Evolutionary conservation across 2,797 vertebrate genomes (phyloP).

Genomic region (Catostomus latipinnis): DNA sequence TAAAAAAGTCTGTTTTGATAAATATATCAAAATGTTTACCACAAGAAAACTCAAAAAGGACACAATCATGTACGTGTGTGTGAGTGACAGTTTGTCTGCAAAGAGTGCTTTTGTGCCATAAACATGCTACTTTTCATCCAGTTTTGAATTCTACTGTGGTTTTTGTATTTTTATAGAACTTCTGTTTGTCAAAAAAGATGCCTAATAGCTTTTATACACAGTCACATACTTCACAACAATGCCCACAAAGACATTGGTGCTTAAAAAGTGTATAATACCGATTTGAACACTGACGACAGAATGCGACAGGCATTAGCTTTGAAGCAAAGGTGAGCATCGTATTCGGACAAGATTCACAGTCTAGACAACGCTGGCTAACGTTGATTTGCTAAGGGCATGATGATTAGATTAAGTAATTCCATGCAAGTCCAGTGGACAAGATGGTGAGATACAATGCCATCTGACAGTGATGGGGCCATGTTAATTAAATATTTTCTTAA

Average conservation of each 20-base stretch:
- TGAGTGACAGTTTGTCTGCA: conserved; percentile 17
- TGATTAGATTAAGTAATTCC: conserved; percentile 64
- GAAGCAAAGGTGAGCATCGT: conserved; percentile 73
- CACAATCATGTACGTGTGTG: conserved; percentile 46
- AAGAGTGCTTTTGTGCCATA: conserved; percentile 24
- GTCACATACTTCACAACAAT: conserved; percentile 84
- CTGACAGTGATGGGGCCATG: conserved; percentile 64
- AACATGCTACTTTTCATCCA: conserved; percentile 62
- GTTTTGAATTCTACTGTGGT: conserved; percentile 76
- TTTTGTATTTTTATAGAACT: conserved; percentile 79
- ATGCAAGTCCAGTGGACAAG: conserved; percentile 76
- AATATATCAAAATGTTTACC: not conserved
- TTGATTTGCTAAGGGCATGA: conserved; percentile 67
- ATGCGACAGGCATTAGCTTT: conserved; percentile 79
- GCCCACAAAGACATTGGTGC: conserved; percentile 86
- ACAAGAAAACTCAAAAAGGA: conserved; percentile 65
- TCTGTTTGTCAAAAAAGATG: conserved; percentile 82
- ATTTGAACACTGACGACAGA: conserved; percentile 86
- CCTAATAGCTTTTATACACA: conserved; percentile 83
- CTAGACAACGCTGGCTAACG: conserved; percentile 21
- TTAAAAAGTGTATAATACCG: conserved; percentile 75
- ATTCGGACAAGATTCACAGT: conserved; percentile 55
- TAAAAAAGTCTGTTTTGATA: conserved; percentile 56
- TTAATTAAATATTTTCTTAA: conserved; percentile 71
- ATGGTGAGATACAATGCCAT: conserved; percentile 53